Base-by-base conservation (phyloP, 2,888 invertebrate genomes). In the Morpho achilles region DNA sequence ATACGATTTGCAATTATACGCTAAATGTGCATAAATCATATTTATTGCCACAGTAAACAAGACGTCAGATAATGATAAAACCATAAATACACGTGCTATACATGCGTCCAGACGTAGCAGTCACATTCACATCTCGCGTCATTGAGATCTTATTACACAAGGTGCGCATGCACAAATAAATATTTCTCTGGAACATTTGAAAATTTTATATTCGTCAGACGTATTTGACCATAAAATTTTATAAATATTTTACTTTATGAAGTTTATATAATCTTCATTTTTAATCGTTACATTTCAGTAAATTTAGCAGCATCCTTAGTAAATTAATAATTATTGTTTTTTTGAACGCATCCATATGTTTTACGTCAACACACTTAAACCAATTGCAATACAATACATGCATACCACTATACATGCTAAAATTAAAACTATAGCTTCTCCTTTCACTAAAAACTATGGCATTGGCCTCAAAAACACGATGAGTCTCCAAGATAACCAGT, bases 401-500 rank as follows among this genome's bases (percentile, higher is more conserved):
- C 3, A n/a, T 2, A 32, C 32, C 32, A 32, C 32, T 43, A 7
- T 16, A 32, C 8, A 43, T 49, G 48, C 23, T 56, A 42, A 50
- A 23, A 56, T 50, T 42, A 52, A 10, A 32, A 46, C 32, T 51
- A 43, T 52, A 46, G 47, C 22, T 43, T 59, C 53, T 62, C 61
- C 60, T 65, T 68, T 67, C 59, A 65, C 64, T 71, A 43, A 55
- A 42, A 49, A 73, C 76, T 74, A 79, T 77, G 78, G 73, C 77
- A 84, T 75, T 81, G 82, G 79, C 85, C 82, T 81, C 79, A 75
- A 75, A 75, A 75, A 70, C 71, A 59, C 73, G 71, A 71, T 70
- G 74, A 77, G 76, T 74, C 77, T 75, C 67, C 61, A 61, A 67
- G 80, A 77, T 75, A 81, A 83, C 86, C 82, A 80, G 87, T 87